Percentiles rank a stretch among this genome's conserved stretches.
phyloP scores from a whole-genome alignment of 1,140 invertebrate species.

The Ladona fulva region DNA sequence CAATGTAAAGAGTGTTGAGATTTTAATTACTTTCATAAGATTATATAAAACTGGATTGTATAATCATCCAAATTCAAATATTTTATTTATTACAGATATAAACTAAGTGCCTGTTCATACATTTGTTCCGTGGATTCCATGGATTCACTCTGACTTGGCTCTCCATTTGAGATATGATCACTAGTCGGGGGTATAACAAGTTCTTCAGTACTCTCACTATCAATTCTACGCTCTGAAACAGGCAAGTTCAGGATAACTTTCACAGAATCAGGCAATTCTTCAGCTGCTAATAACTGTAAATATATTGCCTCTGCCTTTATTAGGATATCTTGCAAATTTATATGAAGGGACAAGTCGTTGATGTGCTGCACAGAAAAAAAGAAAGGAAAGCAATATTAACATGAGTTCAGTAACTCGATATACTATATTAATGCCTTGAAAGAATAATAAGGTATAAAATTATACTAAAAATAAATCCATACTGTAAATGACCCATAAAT shows the following conservation, averaged over 20 bases:
- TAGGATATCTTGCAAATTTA: constrained; percentile 70
- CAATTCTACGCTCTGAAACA: background rate
- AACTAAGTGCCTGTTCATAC: background rate
- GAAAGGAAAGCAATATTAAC: background rate
- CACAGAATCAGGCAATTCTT: constrained; percentile 54
- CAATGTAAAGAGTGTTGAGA: too few relatives aligned
- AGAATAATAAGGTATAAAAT: too few relatives aligned
- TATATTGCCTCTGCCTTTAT: constrained; percentile 84
- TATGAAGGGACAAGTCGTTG: constrained; percentile 78
- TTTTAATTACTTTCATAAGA: too few relatives aligned
- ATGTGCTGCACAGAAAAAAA: constrained; percentile 60
- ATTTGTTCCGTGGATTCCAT: background rate
- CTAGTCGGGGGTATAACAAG: background rate
- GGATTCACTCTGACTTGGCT: background rate
- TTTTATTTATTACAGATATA: background rate
- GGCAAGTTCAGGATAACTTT: constrained; percentile 54
- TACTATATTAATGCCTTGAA: too few relatives aligned
- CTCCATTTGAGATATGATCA: background rate
- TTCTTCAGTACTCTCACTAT: background rate
- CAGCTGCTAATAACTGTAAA: constrained; percentile 60
- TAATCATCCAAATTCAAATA: background rate
- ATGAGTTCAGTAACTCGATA: too few relatives aligned
- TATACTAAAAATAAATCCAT: too few relatives aligned
- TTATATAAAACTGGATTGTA: too few relatives aligned
- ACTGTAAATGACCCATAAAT: too few relatives aligned